These are phyloP conservation scores for Cephus sareptanus DNA, from an alignment of 2,888 invertebrate species.

Conservation along the genomic window DNA sequence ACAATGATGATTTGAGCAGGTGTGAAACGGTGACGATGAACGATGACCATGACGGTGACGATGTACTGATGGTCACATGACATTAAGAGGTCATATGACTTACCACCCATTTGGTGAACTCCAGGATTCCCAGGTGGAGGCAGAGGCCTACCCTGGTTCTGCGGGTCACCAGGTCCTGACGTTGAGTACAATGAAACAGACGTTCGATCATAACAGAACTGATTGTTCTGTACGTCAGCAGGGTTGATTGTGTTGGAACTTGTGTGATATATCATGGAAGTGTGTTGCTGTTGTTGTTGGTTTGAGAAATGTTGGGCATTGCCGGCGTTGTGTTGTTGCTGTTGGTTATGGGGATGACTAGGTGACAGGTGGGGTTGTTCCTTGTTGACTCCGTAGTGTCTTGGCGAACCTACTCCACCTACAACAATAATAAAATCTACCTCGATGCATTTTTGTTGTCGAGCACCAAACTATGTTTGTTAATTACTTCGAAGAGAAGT, in stretches of 20 bases:
- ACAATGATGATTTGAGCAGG: not conserved
- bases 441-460: conserved; percentile 26
- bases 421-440: conserved; percentile 64
- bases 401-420: conserved; percentile 72
- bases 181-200: conserved; percentile 63
- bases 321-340: conserved; percentile 69
- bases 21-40: not conserved
- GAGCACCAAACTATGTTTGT: not conserved
- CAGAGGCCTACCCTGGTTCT: conserved; percentile 59
- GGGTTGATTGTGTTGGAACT: conserved; percentile 65
- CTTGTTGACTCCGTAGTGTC: conserved; percentile 68
- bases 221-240: conserved; percentile 69
- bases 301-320: conserved; percentile 59
- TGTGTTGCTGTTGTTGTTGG: conserved; percentile 58
- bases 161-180: conserved; percentile 58
- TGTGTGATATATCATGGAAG: conserved; percentile 65
- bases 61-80: conserved; percentile 64
- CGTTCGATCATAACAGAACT: conserved; percentile 73
- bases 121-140: conserved; percentile 60
- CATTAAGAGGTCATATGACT: conserved; percentile 66
- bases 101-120: conserved; percentile 67
- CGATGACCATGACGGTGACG: conserved; percentile 39
- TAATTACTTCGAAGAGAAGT: conserved; percentile 5
- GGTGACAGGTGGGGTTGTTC: conserved; percentile 67
- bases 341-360: conserved; percentile 71